A percentile compares a stretch with the other conserved stretches of the same genome.
phyloP scores from a whole-genome alignment of 2,113 vertebrate species.

The Trematocara stigmaticum region DNA sequence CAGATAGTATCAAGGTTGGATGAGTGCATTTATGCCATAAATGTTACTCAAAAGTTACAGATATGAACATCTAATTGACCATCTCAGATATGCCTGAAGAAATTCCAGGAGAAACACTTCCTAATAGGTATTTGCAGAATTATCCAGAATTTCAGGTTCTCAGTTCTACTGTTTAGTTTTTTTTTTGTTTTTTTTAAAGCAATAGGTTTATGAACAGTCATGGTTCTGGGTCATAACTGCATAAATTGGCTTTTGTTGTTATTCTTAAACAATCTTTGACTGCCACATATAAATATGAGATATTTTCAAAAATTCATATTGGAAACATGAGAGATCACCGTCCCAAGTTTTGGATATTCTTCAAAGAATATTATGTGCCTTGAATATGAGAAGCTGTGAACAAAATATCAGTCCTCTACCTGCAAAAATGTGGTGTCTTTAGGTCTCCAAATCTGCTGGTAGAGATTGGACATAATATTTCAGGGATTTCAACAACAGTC shows the following conservation, averaged over 20 bases:
- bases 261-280: background rate
- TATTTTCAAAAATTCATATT: background rate
- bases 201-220: background rate
- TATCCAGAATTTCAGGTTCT: background rate
- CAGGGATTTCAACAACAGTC: background rate
- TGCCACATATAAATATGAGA: background rate
- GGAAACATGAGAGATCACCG: background rate
- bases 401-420: background rate
- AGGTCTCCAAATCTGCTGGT: background rate
- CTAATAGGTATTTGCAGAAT: background rate
- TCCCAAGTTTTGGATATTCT: background rate
- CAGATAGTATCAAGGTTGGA: background rate
- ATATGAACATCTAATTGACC: background rate
- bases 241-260: accelerated
- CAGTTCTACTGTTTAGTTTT: background rate
- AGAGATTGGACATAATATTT: background rate
- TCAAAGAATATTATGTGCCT: background rate
- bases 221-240: background rate
- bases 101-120: background rate
- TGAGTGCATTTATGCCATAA: background rate
- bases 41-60: background rate
- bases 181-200: accelerated
- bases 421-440: background rate
- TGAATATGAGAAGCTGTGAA: background rate
- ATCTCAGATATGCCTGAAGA: background rate